Evolutionary conservation across 2,797 vertebrate genomes (phyloP), one percentile per base, ranked within the genome.

Genomic region (Neopelma chrysocephalum): DNA sequence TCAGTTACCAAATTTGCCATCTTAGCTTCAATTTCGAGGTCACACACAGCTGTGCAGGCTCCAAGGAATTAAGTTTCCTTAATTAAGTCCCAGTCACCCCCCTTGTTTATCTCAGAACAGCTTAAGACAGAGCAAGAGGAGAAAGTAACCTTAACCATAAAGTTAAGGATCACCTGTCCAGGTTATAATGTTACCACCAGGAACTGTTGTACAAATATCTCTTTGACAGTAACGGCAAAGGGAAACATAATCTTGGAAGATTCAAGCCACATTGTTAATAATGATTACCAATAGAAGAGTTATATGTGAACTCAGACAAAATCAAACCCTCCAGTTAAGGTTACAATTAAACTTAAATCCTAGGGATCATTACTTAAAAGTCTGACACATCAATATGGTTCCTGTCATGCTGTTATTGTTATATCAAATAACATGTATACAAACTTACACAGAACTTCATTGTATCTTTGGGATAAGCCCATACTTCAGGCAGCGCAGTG

Each of bases 361-460:
- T 69, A 45, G 12, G 38, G 17, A 40, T 45, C 34, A 11, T 26
- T 69, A 79, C 51, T 32, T 6, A 25, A 3, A 38, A 45, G 29
- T 6, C 10, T 6, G 10, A 29, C 27, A 31, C 12, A n/a, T 6
- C 3, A 2, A 9, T 20, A 43, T 1, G 3, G 27, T 18, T 51
- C 26, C 21, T 47, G 14, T 42, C 25, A 25, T 4, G 3, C 23
- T 18, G 16, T 25, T 78, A n/a, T 3, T 62, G 29, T 15, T 36
- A 29, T 1, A 48, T 7, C 6, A n/a, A 73, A 29, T 10, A 71
- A 38, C 8, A 11, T 0, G 2, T 1, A 22, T 1, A 13, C 4
- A 8, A 78, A 32, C 10, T 42, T 31, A 32, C 1, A 19, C 11
- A 53, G 12, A 89, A 45, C 10, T 36, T 53, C 6, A 38, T 0